Percentiles rank a stretch among this genome's conserved stretches.
phyloP scores from a whole-genome alignment of 2,888 invertebrate species.

The Trichopria drosophilae region DNA sequence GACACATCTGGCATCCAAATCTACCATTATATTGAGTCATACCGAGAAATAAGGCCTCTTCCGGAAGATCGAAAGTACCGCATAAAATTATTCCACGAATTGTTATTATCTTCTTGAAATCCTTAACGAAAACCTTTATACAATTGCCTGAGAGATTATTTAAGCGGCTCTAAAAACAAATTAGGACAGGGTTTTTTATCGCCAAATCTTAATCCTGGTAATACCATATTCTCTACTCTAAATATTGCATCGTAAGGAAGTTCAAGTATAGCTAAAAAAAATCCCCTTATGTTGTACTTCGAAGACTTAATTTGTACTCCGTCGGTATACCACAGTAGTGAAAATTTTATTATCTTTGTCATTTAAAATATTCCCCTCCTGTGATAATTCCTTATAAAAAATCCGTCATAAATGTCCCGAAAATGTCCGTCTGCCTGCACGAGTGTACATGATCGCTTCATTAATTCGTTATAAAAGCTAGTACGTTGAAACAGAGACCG shows the following conservation, averaged over 20 bases:
- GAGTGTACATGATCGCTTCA: no score
- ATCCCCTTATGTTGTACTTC: conserved; percentile 28
- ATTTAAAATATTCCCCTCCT: no score
- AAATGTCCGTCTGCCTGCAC: no score
- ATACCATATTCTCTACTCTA: conserved; percentile 31
- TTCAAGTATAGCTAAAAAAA: conserved; percentile 36
- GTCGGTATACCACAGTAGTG: conserved; percentile 33
- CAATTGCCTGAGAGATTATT: no score
- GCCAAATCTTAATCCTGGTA: conserved; percentile 35
- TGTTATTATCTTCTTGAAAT: not conserved
- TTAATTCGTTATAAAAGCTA: no score
- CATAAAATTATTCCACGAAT: conserved; percentile 12
- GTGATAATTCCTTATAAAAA: no score
- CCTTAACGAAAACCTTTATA: conserved; percentile 9
- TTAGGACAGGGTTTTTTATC: conserved; percentile 25
- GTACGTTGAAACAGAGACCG: no score
- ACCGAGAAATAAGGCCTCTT: conserved; percentile 20
- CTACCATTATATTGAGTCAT: conserved; percentile 28
- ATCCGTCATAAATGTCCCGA: no score
- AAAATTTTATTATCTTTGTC: conserved; percentile 27
- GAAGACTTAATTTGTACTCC: conserved; percentile 31
- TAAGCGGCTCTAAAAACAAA: conserved; percentile 24
- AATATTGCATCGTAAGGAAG: conserved; percentile 29
- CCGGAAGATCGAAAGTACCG: conserved; percentile 19
- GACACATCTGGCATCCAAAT: conserved; percentile 27